phyloP scores from a whole-genome alignment of 2,113 vertebrate species.

The Eupsittula cactorum region DNA sequence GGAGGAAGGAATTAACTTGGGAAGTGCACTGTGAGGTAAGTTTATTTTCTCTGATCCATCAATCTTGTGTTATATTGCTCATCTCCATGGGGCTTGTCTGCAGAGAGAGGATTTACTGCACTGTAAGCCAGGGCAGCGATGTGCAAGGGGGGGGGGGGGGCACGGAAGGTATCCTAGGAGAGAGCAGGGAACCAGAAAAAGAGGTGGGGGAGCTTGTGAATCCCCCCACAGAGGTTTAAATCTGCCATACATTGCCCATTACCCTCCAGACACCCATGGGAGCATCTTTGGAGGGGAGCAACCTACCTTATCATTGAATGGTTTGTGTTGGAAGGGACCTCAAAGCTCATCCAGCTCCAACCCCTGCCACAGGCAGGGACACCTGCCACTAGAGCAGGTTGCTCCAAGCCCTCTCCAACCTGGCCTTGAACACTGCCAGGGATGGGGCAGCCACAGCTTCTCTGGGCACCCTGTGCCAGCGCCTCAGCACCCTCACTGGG shows the following conservation, averaged over 20 bases:
- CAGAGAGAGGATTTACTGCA: slow-evolving; percentile 32
- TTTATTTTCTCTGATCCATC: neutral
- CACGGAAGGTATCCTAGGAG: slow-evolving; percentile 10
- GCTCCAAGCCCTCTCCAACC: neutral
- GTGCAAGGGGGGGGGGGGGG: neutral
- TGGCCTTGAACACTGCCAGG: neutral
- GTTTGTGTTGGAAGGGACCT: neutral
- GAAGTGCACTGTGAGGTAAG: neutral
- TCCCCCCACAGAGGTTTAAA: neutral
- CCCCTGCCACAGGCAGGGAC: neutral
- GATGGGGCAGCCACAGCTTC: neutral
- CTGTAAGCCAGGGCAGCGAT: slow-evolving; percentile 2
- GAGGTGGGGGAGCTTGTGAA: neutral
- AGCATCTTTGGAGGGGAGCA: neutral
- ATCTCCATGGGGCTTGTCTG: neutral
- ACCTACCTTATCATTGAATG: neutral
- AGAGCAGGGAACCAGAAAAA: slow-evolving; percentile 24
- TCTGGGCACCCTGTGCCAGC: neutral
- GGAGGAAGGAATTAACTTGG: neutral
- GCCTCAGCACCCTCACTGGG: neutral
- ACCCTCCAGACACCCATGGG: neutral
- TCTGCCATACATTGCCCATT: fast-evolving
- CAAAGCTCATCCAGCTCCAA: neutral
- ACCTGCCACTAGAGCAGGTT: neutral
- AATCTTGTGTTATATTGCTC: neutral